Evolutionary conservation across 2,888 invertebrate species (phyloP).

Genomic region (Drosophila mettleri): DNA sequence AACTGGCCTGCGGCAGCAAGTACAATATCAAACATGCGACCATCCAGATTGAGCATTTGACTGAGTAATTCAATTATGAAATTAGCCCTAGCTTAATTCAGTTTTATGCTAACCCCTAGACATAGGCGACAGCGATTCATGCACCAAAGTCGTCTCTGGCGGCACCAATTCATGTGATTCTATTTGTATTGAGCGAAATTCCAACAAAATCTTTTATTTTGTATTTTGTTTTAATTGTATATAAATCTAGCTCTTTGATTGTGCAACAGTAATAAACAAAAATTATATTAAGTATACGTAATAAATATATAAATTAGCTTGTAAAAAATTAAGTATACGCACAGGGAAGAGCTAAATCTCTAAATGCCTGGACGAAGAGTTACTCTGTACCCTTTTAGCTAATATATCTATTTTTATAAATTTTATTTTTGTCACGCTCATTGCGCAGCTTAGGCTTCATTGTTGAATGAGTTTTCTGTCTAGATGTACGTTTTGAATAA

Average conservation of each 20-base stretch:
- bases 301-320: slow-evolving; percentile 8
- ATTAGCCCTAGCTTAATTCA: slow-evolving; percentile 46
- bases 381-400: no score
- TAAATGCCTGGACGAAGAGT: no score
- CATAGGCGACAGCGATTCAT: slow-evolving; percentile 16
- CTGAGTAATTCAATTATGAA: slow-evolving; percentile 54
- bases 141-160: slow-evolving; percentile 52
- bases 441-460: no score
- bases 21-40: slow-evolving; percentile 84
- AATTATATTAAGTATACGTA: slow-evolving; percentile 4
- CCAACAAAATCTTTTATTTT: slow-evolving; percentile 1
- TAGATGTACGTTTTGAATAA: no score
- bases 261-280: slow-evolving; percentile 7
- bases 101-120: slow-evolving; percentile 25
- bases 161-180: slow-evolving; percentile 50
- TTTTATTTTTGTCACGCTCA: no score
- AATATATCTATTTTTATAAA: no score
- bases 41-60: slow-evolving; percentile 83
- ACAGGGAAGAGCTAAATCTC: no score
- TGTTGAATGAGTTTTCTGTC: no score
- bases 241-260: slow-evolving; percentile 26
- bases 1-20: slow-evolving; percentile 74
- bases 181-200: slow-evolving; percentile 24
- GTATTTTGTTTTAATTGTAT: slow-evolving; percentile 4
- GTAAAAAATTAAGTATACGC: slow-evolving; percentile 15